Evolutionary conservation across 2,888 invertebrate species (phyloP), one percentile per base, ranked within the genome.

Genomic region (Eupithecia dodoneata): DNA sequence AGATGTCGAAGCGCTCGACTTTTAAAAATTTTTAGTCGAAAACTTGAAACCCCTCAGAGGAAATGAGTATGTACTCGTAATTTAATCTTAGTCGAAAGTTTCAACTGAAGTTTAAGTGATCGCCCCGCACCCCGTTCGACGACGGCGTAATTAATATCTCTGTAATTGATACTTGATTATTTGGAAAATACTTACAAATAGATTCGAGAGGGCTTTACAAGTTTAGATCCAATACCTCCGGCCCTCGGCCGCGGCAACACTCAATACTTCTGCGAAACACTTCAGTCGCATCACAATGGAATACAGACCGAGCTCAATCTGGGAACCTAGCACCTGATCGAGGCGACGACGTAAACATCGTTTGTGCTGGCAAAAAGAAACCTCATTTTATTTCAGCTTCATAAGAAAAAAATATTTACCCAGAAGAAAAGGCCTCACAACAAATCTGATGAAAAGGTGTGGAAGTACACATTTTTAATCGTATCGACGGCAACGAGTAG

Each of bases 111-210:
- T 73, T 73, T 67, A 44, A 78, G 75, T 75, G 75, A 78, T 76
- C 67, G 71, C 42, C 42, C 44, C 49, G 18, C 67, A 73, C 42
- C 42, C 44, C 49, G 18, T 66, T 45, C 44, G 42, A 55, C 44
- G 52, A 71, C 76, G 70, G 13, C 15, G 30, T 74, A 72, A 76
- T 76, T 78, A 76, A 73, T 78, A 78, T 76, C 73, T 75, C 63
- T 73, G 73, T 76, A 74, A 76, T 76, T 76, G 71, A 76, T 78
- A 74, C 76, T 70, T 74, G 74, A 72, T 74, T 70, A 74, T 76
- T 73, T 71, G 18, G 49, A 72, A 69, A 76, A 59, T 76, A 66
- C 65, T 72, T 77, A 75, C 75, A 78, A 75, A 75, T 73, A 71
- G 66, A 75, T 75, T 74, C 65, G 52, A 59, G 45, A 59, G 49